Evolutionary conservation across 2,888 invertebrate genomes (phyloP), one percentile per base, ranked within the genome.

Genomic region (Cheilosia grossa): DNA sequence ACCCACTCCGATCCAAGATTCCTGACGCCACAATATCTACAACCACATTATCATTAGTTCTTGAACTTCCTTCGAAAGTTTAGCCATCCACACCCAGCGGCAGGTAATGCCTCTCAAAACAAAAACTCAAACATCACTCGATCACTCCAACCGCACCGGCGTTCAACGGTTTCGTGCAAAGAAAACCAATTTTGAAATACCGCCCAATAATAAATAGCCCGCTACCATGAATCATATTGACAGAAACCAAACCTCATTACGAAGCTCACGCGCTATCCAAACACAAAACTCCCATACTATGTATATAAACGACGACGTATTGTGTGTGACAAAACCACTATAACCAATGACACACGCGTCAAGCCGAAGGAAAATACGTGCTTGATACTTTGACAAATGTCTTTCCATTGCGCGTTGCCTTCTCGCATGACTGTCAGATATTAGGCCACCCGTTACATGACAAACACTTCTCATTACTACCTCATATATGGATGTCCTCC

Each of bases 381-480:
- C 47, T 27, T 61, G 54, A 82, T 82, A 78, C 74, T 83, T 74
- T 83, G 83, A 83, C 64, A 79, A 83, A 83, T 83, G 79, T 66
- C 70, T 83, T 75, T 54, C 54, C 74, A 24, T 53, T 58, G 69
- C 53, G 73, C 58, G 79, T 54, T 40, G 59, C 70, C 53, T 64
- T 42, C 54, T 79, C 59, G 83, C 83, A 79, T 83, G 83, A 83
- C 74, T 75, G 70, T 75, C 83, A 79, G 70, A 75, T 70, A 83
- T 83, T 70, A 79, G 70, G 72, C 77, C 66, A 74, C 44, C 79
- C 70, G 74, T 80, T 79, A 83, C 83, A 83, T 83, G 79, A 80
- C 83, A 80, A 79, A 83, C 83, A 80, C 83, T 80, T 83, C 79
- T 80, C 83, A 83, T 83, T 83, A 83, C 83, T 79, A 70, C 64